These are phyloP conservation scores for Cantharis lateralis DNA, from an alignment of 2,888 invertebrate species.

Conservation along the genomic window DNA sequence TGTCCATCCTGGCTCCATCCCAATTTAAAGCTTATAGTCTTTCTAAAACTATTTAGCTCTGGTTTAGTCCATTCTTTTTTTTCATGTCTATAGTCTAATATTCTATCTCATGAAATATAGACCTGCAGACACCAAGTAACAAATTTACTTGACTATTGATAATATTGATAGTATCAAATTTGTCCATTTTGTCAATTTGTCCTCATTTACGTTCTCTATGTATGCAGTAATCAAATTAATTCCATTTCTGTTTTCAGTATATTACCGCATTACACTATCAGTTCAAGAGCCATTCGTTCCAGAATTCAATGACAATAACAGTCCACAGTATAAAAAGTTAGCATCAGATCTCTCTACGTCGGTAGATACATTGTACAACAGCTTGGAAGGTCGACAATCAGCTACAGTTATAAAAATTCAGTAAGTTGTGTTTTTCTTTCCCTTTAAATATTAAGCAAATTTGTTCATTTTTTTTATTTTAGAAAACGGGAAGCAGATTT, in stretches of 20 bases:
- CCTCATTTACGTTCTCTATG: too few species aligned
- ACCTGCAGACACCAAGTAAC: too few species aligned
- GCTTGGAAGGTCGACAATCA: conserved; percentile 62
- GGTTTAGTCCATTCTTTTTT: too few species aligned
- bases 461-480: conserved; percentile 6
- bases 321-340: conserved; percentile 62
- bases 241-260: conserved; percentile 48
- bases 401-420: conserved; percentile 71
- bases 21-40: too few species aligned
- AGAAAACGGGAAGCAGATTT: conserved; percentile 52
- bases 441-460: not conserved
- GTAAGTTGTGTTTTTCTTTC: conserved; percentile 59
- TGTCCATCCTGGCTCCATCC: too few species aligned
- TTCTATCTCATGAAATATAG: too few species aligned
- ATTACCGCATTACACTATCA: conserved; percentile 62
- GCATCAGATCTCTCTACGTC: conserved; percentile 63
- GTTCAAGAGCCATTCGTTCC: conserved; percentile 65
- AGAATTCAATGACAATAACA: conserved; percentile 65
- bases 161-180: too few species aligned
- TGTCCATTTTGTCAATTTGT: too few species aligned
- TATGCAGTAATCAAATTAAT: not conserved
- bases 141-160: too few species aligned
- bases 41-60: too few species aligned
- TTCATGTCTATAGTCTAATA: too few species aligned
- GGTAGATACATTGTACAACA: conserved; percentile 63